Evolutionary conservation across 2,797 vertebrate genomes (phyloP), one percentile per base, ranked within the genome.

Genomic region (Pseudochromis fuscus): DNA sequence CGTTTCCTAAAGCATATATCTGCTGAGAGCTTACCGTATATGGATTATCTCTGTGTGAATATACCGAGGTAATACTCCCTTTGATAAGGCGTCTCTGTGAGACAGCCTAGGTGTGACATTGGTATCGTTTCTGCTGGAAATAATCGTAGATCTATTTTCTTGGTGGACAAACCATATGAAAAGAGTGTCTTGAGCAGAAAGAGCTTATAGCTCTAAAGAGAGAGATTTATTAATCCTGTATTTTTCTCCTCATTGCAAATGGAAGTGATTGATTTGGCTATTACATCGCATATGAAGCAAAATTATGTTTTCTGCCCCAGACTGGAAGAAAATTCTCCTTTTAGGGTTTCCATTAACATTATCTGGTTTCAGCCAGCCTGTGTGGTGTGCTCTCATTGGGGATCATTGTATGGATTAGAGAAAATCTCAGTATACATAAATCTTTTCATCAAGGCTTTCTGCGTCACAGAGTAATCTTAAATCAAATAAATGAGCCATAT

Each of bases 251-350:
- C 33, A 38, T 62, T 80, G 63, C 70, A 79, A 88, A 84, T 87
- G 65, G 57, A 85, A 71, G 66, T 89, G 72, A 91, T 88, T 83
- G 76, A 89, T 89, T 88, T 79, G 55, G 60, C 64, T 72, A 84
- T 90, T 90, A 84, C 24, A 63, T 67, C 30, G 63, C 53, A 59
- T 37, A 61, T 56, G 63, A 75, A 87, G 86, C 78, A 79, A 74
- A 78, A 87, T 80, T 24, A 40, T 59, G 21, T 71, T 79, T 81
- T 85, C 35, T 45, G 11, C 19, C 50, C 42, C 49, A 51, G 59
- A 75, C 65, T 58, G 15, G 42, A n/a, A 46, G 46, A 61, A 60
- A 77, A 69, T 65, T 58, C 24, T 57, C 37, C 64, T 45, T 53
- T 65, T 72, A 27, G 7, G 40, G 46, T 65, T 79, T 78, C 66